phyloP scores from a whole-genome alignment of 2,797 vertebrate genomes.

The Sandelia bainsii region DNA sequence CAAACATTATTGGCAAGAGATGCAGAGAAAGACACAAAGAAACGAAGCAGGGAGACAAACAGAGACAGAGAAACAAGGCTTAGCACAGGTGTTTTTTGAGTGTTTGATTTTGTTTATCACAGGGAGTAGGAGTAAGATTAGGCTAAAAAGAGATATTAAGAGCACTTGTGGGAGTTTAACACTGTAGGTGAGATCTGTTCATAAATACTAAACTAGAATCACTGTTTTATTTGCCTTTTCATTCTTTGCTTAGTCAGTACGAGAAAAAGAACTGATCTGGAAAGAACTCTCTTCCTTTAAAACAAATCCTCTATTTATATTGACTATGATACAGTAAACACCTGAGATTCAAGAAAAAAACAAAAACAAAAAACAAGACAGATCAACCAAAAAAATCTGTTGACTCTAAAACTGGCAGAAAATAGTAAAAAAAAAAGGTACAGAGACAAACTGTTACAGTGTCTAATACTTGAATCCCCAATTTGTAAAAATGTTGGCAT shows the following conservation, averaged over 20 bases:
- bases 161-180: constrained; percentile 21
- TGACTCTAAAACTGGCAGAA: no score
- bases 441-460: not conserved
- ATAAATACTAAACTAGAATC: constrained; percentile 9
- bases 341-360: not conserved
- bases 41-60: not conserved
- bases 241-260: not conserved
- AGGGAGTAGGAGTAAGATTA: constrained; percentile 9
- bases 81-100: not conserved
- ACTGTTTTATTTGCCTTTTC: not conserved
- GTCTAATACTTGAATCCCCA: not conserved
- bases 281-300: not conserved
- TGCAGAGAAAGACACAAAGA: not conserved
- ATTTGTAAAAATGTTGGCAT: constrained; percentile 17
- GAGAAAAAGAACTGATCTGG: not conserved
- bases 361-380: not conserved
- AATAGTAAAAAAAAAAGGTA: not conserved
- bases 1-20: not conserved
- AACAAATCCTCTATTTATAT: not conserved
- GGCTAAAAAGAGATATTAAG: constrained; percentile 16
- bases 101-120: not conserved
- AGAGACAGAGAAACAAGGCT: not conserved
- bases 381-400: not conserved
- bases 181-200: constrained; percentile 12
- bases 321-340: not conserved